These are phyloP conservation scores for Gonioctena quinquepunctata DNA, from an alignment of 1,140 invertebrate genomes.

Conservation along the genomic window DNA sequence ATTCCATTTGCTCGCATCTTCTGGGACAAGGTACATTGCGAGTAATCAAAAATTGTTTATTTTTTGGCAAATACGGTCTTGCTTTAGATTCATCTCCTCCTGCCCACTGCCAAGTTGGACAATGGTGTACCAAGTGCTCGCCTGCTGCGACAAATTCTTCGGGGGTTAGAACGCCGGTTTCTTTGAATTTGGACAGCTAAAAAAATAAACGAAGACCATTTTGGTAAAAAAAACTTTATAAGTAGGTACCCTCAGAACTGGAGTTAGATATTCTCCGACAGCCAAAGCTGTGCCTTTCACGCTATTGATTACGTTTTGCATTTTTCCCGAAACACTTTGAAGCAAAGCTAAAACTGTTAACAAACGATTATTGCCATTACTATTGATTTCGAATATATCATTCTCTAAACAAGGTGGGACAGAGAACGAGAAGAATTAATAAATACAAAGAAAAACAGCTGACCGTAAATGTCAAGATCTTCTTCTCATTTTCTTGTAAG, in stretches of 20 bases:
- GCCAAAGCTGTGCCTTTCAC: conserved; percentile 93
- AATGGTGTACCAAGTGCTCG: conserved; percentile 98
- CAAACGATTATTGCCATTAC: too few species aligned
- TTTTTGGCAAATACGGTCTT: conserved; percentile 87
- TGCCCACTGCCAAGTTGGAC: conserved; percentile 99
- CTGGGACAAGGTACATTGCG: conserved; percentile 94
- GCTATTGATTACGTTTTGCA: conserved; percentile 95
- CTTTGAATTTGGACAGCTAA: conserved; percentile 97
- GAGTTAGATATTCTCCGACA: conserved; percentile 95
- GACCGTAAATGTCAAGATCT: too few species aligned
- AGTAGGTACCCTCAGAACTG: conserved; percentile 85
- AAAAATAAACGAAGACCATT: conserved; percentile 11
- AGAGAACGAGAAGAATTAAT: too few species aligned
- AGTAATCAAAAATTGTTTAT: conserved; percentile 98
- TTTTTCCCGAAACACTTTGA: conserved; percentile 57
- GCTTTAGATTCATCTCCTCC: conserved; percentile 84
- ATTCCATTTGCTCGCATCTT: conserved; percentile 73
- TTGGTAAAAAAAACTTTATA: neutral
- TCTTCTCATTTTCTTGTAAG: too few species aligned
- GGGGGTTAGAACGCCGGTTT: conserved; percentile 97
- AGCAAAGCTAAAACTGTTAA: too few species aligned
- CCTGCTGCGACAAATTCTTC: conserved; percentile 96
- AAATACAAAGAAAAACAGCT: too few species aligned
- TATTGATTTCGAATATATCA: too few species aligned
- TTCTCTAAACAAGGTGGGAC: too few species aligned